phyloP scores from a whole-genome alignment of 1,140 invertebrate species.

The Drosophila leontia region DNA sequence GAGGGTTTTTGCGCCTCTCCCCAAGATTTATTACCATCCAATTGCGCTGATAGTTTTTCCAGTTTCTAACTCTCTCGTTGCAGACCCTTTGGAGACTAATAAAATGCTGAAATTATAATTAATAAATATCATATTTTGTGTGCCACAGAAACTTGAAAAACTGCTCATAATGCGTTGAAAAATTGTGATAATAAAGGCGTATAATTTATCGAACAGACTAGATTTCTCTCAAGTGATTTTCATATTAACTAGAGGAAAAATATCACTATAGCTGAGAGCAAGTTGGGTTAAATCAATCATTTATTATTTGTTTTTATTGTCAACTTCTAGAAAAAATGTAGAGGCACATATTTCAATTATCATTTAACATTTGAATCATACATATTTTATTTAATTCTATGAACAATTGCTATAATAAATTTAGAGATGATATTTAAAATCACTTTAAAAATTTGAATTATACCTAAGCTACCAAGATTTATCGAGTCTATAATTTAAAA shows the following conservation, averaged over 20 bases:
- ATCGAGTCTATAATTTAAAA: no score
- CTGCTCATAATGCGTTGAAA: background rate
- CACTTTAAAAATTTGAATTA: no score
- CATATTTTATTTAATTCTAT: no score
- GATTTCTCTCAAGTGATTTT: slow-evolving; percentile 2
- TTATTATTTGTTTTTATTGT: background rate
- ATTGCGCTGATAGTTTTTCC: slow-evolving; percentile 44
- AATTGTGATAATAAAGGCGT: background rate
- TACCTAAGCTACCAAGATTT: background rate
- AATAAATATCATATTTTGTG: slow-evolving; percentile 31
- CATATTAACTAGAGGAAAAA: background rate
- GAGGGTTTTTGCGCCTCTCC: slow-evolving; percentile 54
- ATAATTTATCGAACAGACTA: background rate
- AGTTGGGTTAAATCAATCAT: background rate
- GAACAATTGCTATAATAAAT: background rate
- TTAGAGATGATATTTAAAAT: background rate
- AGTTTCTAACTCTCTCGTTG: slow-evolving; percentile 2
- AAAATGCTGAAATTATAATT: slow-evolving; percentile 31
- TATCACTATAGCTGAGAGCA: background rate
- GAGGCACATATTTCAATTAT: no score
- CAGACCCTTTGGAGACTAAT: slow-evolving; percentile 9
- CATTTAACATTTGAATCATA: no score
- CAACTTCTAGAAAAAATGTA: background rate
- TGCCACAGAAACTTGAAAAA: slow-evolving; percentile 5
- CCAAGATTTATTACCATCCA: slow-evolving; percentile 65